A percentile compares a stretch with the other conserved stretches of the same genome.
Evolutionary conservation across 2,888 invertebrate species (phyloP).

Genomic region (Oligia strigilis): DNA sequence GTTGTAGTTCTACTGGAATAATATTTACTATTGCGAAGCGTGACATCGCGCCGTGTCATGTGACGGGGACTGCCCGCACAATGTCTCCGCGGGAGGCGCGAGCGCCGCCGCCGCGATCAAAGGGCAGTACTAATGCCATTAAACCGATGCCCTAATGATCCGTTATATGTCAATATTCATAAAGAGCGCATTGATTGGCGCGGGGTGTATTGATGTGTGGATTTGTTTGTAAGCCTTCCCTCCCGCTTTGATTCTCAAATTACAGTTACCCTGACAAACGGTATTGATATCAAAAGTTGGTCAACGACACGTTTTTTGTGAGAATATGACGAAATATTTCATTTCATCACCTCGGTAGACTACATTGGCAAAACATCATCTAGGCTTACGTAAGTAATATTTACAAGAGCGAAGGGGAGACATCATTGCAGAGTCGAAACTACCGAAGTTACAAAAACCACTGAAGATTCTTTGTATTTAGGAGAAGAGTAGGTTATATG

Average conservation of each 20-base stretch:
- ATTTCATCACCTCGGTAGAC: neutral
- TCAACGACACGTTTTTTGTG: neutral
- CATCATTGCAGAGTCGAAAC: neutral
- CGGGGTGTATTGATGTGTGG: conserved; percentile 25
- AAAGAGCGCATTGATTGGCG: conserved; percentile 37
- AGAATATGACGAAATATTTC: neutral
- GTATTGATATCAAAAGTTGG: neutral
- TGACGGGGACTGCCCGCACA: conserved; percentile 31
- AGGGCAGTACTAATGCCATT: conserved; percentile 65
- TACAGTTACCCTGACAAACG: neutral
- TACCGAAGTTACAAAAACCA: neutral
- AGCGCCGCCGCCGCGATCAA: conserved; percentile 37
- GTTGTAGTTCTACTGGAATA: conserved; percentile 25
- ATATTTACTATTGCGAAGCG: neutral
- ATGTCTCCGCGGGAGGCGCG: conserved; percentile 57
- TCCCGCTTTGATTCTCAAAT: conserved; percentile 32
- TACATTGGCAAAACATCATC: too few species aligned
- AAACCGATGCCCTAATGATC: conserved; percentile 63
- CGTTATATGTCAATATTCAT: conserved; percentile 65
- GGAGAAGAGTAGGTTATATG: neutral
- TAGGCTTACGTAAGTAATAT: neutral
- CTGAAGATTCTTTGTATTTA: neutral
- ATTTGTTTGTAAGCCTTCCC: conserved; percentile 27
- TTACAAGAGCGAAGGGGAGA: neutral
- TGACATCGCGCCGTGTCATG: conserved; percentile 9